Base-by-base conservation (phyloP, 2,888 invertebrate genomes). In the Anodontia alba region DNA sequence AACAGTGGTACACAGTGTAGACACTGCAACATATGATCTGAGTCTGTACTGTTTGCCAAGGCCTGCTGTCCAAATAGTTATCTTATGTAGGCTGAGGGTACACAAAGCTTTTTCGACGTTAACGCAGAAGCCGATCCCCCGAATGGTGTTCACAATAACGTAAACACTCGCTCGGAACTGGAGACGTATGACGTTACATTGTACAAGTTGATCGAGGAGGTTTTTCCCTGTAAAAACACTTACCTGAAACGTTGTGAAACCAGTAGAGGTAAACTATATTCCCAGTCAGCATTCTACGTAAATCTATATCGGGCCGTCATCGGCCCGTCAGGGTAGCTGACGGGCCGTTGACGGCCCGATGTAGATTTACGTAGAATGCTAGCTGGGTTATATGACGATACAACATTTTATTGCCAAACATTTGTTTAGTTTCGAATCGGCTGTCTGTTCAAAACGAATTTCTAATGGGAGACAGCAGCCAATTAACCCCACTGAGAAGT, bases 31-130 rank as follows among this genome's bases (percentile, higher is more conserved):
- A n/a, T n/a, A n/a, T n/a, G n/a, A n/a, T n/a, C n/a, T n/a, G n/a
- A n/a, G n/a, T n/a, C n/a, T n/a, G n/a, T n/a, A n/a, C n/a, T n/a
- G n/a, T n/a, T n/a, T n/a, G n/a, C n/a, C n/a, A n/a, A n/a, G n/a
- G n/a, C n/a, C n/a, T n/a, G n/a, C n/a, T n/a, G n/a, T n/a, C n/a
- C n/a, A n/a, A n/a, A n/a, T n/a, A n/a, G n/a, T n/a, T n/a, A n/a
- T n/a, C n/a, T n/a, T n/a, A n/a, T n/a, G n/a, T n/a, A 78, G 78
- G 78, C 78, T 20, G 78, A 78, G 67, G 78, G 78, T 1, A 36
- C 73, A 0, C 78, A 78, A 38, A 73, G 78, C 49, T 78, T 29
- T 31, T 78, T 78, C 54, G 29, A 73, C 49, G 49, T 49, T 7
- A 78, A 78, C 51, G 23, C 17, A 7, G 49, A 73, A n/a, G 31